Base-by-base conservation (phyloP, 1,140 invertebrate species). In the Drosophila equinoxialis region DNA sequence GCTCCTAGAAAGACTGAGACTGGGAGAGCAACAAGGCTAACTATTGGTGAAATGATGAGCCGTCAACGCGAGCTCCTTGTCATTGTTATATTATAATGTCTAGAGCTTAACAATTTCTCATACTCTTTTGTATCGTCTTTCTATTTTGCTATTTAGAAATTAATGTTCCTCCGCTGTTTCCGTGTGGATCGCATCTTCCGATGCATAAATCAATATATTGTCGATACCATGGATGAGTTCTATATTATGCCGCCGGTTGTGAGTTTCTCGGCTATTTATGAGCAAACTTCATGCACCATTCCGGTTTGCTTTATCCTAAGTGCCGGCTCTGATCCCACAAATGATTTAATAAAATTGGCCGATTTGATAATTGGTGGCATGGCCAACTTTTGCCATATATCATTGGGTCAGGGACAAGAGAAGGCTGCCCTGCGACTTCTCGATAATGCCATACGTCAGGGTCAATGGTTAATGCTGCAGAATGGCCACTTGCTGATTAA, bases 321-420 rank as follows among this genome's bases (percentile, higher is more conserved):
- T 84, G 96, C 97, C 8, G 97, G 97, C 0, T 97, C 96, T 0
- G 97, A 98, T 93, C 97, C 97, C 20, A 96, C 96, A 0, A 95
- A 94, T 55, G 97, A 98, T 90, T 91, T 98, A n/a, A 96, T 97
- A 93, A 98, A 97, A 92, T 90, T 98, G 20, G 97, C 96, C 0
- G 96, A 97, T 57, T 93, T 93, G 68, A 94, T 93, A 64, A 95
- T 95, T 17, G 96, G 94, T 79, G 95, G 95, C 1, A 94, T 94
- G 51, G 95, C 94, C 64, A 96, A 95, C 80, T 96, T 98, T 74
- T 95, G 95, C 84, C 96, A 96, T 85, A 93, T 98, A 8, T 98
- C 97, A 0, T 94, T 98, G 26, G 97, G 97, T 4, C 97, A 98
- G 93, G 97, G 97, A 0, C 97, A 98, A 93, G 97, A 98, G 90